Conservation (phyloP, 1,140 invertebrate species). For the Phthorimaea operculella region DNA sequence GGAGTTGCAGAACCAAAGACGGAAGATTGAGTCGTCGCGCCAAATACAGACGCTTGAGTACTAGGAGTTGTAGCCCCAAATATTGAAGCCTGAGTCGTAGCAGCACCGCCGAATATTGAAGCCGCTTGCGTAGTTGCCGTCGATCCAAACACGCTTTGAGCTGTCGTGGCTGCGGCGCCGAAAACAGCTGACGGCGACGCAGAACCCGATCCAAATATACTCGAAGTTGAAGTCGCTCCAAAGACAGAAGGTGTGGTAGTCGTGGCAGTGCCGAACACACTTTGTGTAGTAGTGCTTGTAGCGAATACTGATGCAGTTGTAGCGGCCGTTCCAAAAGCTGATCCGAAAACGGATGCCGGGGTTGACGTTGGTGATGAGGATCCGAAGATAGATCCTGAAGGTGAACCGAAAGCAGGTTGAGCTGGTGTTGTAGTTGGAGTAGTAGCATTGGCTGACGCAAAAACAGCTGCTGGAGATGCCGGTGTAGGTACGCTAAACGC, state of each 20-base stretch:
- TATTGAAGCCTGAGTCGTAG: slow-evolving; percentile 14
- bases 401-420: slow-evolving; percentile 12
- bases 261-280: slow-evolving; percentile 10
- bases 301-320: slow-evolving; percentile 13
- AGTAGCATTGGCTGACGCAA: slow-evolving; percentile 11
- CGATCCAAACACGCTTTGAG: background rate
- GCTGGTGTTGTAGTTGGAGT: slow-evolving; percentile 12
- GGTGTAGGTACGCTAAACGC: slow-evolving; percentile 15
- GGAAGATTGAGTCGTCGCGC: slow-evolving; percentile 24
- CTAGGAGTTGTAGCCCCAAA: slow-evolving; percentile 12
- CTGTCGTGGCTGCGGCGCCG: background rate
- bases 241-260: slow-evolving; percentile 14
- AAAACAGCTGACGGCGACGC: slow-evolving; percentile 11
- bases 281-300: slow-evolving; percentile 10
- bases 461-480: slow-evolving; percentile 10
- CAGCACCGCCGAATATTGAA: slow-evolving; percentile 17
- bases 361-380: slow-evolving; percentile 14
- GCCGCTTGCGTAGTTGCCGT: slow-evolving; percentile 12
- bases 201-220: slow-evolving; percentile 23
- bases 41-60: slow-evolving; percentile 24
- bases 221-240: slow-evolving; percentile 8
- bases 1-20: slow-evolving; percentile 22
- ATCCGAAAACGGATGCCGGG: slow-evolving; percentile 7
- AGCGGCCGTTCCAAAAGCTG: background rate
- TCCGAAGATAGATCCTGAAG: slow-evolving; percentile 14